phyloP scores from a whole-genome alignment of 2,113 vertebrate species.

The Microcebus griseorufus region DNA sequence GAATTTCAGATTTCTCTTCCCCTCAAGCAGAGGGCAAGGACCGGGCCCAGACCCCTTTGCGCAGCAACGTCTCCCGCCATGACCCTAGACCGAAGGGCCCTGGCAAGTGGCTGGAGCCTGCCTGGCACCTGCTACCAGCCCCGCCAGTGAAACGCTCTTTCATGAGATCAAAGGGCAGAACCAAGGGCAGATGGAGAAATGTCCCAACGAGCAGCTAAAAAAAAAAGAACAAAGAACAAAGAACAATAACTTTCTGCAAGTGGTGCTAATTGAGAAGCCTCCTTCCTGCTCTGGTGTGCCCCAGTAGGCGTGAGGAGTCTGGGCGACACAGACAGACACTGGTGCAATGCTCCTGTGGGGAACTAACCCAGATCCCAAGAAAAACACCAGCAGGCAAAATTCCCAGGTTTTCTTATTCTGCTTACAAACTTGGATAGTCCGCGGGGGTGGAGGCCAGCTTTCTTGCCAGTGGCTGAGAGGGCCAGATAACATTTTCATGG shows the following conservation, averaged over 20 bases:
- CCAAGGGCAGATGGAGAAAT: accelerated
- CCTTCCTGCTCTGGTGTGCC: neutral
- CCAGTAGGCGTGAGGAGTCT: neutral
- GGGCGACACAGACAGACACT: neutral
- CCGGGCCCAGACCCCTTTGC: neutral
- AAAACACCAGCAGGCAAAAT: neutral
- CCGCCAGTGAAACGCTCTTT: accelerated
- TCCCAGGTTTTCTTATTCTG: slow-evolving; percentile 43
- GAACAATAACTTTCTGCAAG: neutral
- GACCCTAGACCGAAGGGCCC: neutral
- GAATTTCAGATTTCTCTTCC: neutral
- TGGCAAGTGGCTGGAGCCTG: no score
- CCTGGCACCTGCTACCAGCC: accelerated
- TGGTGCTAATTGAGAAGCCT: neutral
- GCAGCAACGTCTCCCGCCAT: accelerated
- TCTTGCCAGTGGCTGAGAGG: neutral
- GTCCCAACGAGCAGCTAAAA: accelerated
- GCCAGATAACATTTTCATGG: slow-evolving; percentile 44
- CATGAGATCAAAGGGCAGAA: neutral
- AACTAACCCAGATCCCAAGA: neutral
- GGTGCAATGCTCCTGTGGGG: neutral
- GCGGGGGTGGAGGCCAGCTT: neutral
- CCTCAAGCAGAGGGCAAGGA: neutral
- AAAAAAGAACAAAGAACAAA: neutral
- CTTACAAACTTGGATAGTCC: neutral